Evolutionary conservation across 2,888 invertebrate genomes (phyloP), one percentile per base, ranked within the genome.

Genomic region (Pseudoips prasinana): DNA sequence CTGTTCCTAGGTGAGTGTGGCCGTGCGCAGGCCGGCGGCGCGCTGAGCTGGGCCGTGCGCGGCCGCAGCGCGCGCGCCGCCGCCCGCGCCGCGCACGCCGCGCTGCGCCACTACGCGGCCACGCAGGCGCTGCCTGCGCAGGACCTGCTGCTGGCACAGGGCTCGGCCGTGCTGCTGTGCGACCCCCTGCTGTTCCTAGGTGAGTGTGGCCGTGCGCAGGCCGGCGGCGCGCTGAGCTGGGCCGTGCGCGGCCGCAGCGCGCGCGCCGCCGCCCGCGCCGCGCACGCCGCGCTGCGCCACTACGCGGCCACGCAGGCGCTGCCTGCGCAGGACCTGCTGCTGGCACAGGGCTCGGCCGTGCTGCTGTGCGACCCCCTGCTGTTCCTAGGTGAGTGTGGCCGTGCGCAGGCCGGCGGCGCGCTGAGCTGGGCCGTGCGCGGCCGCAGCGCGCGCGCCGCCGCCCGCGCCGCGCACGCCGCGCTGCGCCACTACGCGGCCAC

Each of bases 41-140:
- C 97, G 18, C 85, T 97, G 26, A 91, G 93, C 27, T 97, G 96
- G 97, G 95, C 95, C n/a, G 85, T 95, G 33, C 92, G 95, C 52
- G 95, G 93, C 1, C 93, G 94, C 69, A 93, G 95, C 73, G 83
- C 92, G 0, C 91, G 0, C 82, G 1, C 85, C 91, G 92, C 64
- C 37, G 91, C 92, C 1, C 91, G 92, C 52, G 90, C 96, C 23
- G 94, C 92, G 0, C 94, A 95, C 75, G 90, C 91, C 45, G 93
- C 94, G 65, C 84, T 97, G 10, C 88, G 90, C 43, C 90, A 91
- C 49, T 94, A 93, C 76, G 78, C 90, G 28, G 81, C 82, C 27
- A 83, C 84, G 10, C 92, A 92, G 1, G 73, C 79, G 38, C 89
- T 95, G 57, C 89, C 91, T 22, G 93, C 93, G 29, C 81, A 90